Evolutionary conservation across 2,797 vertebrate species (phyloP).

Genomic region (Saxicola maurus): DNA sequence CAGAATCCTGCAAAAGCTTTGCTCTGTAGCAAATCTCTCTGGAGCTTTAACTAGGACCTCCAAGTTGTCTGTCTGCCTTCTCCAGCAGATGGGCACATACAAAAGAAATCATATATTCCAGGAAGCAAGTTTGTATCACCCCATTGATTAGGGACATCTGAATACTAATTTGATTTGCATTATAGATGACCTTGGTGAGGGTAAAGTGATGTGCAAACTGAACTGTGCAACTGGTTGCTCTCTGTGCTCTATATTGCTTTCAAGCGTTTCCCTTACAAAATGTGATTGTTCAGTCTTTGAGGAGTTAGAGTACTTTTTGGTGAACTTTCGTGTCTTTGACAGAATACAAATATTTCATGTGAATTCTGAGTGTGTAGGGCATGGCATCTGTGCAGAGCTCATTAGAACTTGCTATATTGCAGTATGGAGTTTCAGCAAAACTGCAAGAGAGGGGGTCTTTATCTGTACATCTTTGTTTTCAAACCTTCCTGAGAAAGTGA

Average conservation of each 20-base stretch:
- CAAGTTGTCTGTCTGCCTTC: neutral
- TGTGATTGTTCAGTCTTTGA: neutral
- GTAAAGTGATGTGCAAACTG: neutral
- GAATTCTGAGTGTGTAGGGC: neutral
- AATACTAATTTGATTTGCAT: conserved; percentile 13
- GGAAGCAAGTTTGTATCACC: neutral
- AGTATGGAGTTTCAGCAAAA: neutral
- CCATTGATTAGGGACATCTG: neutral
- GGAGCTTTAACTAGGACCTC: neutral
- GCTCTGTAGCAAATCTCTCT: neutral
- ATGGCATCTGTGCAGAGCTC: neutral
- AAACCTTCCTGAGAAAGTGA: neutral
- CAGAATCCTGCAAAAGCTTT: neutral
- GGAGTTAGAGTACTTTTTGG: neutral
- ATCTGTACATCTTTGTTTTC: neutral
- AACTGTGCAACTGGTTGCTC: neutral
- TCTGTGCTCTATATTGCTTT: neutral
- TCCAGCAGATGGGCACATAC: neutral
- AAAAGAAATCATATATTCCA: neutral
- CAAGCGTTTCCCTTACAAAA: neutral
- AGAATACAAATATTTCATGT: neutral
- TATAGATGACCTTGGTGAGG: neutral
- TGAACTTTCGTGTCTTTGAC: neutral
- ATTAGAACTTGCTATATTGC: neutral
- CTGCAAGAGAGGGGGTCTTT: neutral